These are phyloP conservation scores for Catagonus wagneri DNA, from an alignment of 2,113 vertebrate species.

Conservation along the genomic window DNA sequence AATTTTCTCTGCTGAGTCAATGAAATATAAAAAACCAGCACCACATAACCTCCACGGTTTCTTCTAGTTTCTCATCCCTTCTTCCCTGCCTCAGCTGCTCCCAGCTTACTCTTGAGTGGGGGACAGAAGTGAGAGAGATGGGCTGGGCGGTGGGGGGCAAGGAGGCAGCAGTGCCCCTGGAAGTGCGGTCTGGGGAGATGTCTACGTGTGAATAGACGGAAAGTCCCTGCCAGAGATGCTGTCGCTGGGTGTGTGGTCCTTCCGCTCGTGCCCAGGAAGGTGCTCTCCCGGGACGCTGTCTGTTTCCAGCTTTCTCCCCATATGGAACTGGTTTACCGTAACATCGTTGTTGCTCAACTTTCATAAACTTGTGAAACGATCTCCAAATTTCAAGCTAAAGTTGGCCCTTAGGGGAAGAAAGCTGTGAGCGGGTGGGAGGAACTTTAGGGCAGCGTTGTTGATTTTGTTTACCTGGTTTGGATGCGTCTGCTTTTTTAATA, in stretches of 20 bases:
- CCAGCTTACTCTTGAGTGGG: neutral
- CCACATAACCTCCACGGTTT: neutral
- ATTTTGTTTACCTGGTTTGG: neutral
- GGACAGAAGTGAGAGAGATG: neutral
- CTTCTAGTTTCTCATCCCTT: neutral
- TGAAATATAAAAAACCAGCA: conserved; percentile 38
- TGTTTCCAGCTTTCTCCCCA: neutral
- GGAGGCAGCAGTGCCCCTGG: neutral
- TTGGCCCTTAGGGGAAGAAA: conserved; percentile 9
- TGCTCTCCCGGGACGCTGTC: neutral
- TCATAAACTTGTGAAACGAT: conserved; percentile 32
- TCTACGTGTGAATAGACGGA: neutral
- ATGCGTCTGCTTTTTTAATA: neutral
- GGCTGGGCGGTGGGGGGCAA: neutral
- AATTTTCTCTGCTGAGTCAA: conserved; percentile 55
- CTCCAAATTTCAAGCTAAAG: conserved; percentile 28
- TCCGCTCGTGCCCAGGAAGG: neutral
- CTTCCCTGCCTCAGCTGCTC: neutral
- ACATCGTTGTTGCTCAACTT: conserved; percentile 24
- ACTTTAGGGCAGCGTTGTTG: neutral
- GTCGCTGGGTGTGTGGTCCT: neutral
- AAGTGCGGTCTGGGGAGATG: neutral
- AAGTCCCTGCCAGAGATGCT: neutral
- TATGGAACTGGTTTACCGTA: conserved; percentile 35
- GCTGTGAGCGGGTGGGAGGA: neutral